Evolutionary conservation across 2,797 vertebrate species (phyloP).

Genomic region (Xerus rutilus): DNA sequence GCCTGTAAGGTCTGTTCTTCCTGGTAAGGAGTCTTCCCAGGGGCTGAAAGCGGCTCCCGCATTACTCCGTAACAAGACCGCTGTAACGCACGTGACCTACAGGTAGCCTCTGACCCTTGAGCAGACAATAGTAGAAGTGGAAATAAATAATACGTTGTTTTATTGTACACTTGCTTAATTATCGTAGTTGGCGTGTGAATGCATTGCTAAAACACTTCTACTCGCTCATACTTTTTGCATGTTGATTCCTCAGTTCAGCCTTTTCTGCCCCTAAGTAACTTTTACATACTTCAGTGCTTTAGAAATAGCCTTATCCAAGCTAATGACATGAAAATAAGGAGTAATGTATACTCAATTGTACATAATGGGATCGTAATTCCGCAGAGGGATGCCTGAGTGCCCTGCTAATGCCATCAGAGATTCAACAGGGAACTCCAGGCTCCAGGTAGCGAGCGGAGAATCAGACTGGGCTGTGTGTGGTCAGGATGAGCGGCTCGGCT

Average conservation of each 20-base stretch:
- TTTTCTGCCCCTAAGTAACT: constrained; percentile 61
- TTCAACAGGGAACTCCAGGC: constrained; percentile 73
- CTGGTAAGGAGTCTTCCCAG: accelerated
- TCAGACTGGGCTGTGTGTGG: constrained; percentile 46
- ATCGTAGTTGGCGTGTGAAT: not conserved
- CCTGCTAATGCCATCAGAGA: constrained; percentile 83
- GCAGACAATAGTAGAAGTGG: not conserved
- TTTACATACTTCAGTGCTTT: constrained; percentile 73
- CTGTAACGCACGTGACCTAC: accelerated
- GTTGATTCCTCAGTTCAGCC: not conserved
- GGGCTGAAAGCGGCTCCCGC: accelerated
- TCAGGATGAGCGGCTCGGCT: not conserved
- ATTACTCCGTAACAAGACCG: accelerated
- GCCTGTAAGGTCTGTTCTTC: not conserved
- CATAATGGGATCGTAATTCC: constrained; percentile 83
- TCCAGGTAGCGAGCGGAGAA: not conserved
- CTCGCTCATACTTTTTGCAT: not conserved
- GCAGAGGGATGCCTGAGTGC: constrained; percentile 75
- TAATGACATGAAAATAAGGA: constrained; percentile 82
- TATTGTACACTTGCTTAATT: not conserved
- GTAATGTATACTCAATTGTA: constrained; percentile 77
- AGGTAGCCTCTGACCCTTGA: not conserved
- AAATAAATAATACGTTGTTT: not conserved
- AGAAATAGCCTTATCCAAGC: constrained; percentile 76
- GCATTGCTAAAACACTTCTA: not conserved